phyloP scores from a whole-genome alignment of 2,113 vertebrate genomes.

The Ciconia boyciana region DNA sequence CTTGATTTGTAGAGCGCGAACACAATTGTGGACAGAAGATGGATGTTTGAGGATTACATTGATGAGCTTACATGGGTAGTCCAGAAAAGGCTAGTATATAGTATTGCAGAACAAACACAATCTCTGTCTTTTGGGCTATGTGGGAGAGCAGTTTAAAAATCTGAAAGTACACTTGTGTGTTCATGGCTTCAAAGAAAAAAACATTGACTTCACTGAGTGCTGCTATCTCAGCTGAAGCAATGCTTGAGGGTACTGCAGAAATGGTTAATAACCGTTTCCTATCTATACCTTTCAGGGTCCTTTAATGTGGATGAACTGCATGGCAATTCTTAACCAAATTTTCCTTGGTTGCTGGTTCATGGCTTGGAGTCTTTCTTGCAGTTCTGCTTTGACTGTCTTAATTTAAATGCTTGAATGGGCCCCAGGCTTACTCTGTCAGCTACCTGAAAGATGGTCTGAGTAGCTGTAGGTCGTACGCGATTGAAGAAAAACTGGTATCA shows the following conservation, averaged over 20 bases:
- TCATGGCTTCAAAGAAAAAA: too few relatives aligned
- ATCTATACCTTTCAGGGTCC: neutral
- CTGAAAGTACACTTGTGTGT: neutral
- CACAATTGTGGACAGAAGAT: neutral
- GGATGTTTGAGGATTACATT: neutral
- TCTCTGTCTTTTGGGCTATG: neutral
- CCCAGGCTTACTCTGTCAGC: neutral
- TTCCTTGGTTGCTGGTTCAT: neutral
- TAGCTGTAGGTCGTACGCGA: neutral
- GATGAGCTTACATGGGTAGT: neutral
- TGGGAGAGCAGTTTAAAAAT: neutral
- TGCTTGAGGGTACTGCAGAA: neutral
- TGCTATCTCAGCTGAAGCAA: neutral
- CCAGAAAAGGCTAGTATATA: neutral
- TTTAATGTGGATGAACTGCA: neutral
- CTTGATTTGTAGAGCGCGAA: neutral
- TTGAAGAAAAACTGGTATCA: neutral
- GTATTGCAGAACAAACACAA: neutral
- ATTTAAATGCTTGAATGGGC: neutral
- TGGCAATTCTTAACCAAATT: neutral
- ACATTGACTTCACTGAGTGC: neutral
- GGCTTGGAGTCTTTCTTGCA: neutral
- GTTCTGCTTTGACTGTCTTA: neutral
- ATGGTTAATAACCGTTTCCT: neutral
- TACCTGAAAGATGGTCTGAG: neutral